A percentile compares a stretch with the other conserved stretches of the same genome.
These are phyloP conservation scores for Scophthalmus maximus DNA, from an alignment of 2,113 vertebrate species.

Conservation along the genomic window DNA sequence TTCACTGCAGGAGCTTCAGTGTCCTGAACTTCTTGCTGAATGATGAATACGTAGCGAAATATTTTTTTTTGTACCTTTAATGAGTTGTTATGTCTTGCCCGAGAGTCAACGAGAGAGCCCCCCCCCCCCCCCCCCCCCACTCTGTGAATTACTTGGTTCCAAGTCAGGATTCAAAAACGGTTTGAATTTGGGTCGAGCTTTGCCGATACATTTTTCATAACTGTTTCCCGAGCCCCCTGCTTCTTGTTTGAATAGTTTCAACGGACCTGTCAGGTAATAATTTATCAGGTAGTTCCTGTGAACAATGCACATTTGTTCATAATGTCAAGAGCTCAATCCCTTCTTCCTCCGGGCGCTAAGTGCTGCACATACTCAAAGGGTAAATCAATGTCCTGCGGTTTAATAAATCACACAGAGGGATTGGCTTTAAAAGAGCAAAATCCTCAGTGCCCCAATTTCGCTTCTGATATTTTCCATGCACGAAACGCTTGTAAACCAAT, in stretches of 20 bases:
- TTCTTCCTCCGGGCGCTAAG: conserved; percentile 38
- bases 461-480: neutral
- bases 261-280: conserved; percentile 34
- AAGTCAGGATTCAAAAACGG: conserved; percentile 26
- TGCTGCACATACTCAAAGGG: conserved; percentile 16
- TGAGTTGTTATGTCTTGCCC: conserved; percentile 30
- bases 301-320: conserved; percentile 42
- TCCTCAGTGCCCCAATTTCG: conserved; percentile 4
- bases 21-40: conserved; percentile 11
- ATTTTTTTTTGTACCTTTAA: conserved; percentile 20
- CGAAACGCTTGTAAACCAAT: conserved; percentile 6
- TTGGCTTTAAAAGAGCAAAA: conserved; percentile 19
- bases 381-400: conserved; percentile 39
- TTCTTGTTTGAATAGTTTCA: conserved; percentile 18
- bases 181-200: conserved; percentile 41
- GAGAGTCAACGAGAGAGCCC: conserved; percentile 15
- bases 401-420: conserved; percentile 36
- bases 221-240: neutral
- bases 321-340: conserved; percentile 47
- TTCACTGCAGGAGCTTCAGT: neutral
- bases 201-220: conserved; percentile 16
- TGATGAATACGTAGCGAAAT: conserved; percentile 22
- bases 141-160: conserved; percentile 41
- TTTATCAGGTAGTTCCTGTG: conserved; percentile 29
- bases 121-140: neutral